Conservation (phyloP, 2,888 invertebrate genomes). For the Protonemura montana region DNA sequence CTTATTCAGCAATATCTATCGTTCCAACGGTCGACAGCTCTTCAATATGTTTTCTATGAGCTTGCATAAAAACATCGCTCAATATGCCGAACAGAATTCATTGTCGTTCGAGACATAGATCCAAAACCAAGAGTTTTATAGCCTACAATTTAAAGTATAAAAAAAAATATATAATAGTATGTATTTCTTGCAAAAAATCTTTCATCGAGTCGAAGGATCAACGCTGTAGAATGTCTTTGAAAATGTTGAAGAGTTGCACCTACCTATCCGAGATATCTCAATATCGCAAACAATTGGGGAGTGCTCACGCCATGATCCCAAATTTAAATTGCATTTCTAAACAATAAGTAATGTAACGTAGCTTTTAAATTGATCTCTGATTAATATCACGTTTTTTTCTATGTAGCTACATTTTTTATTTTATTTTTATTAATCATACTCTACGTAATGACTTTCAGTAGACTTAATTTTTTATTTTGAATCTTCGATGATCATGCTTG, state of each 20-base stretch:
- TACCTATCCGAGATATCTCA: neutral
- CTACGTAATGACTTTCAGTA: neutral
- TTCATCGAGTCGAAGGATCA: neutral
- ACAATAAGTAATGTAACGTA: neutral
- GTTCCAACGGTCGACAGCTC: constrained; percentile 13
- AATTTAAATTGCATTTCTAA: constrained; percentile 12
- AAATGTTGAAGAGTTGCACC: neutral
- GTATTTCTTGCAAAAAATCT: neutral
- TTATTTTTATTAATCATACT: constrained; percentile 4
- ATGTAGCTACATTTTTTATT: neutral
- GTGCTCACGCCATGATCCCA: neutral
- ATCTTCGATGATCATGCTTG: neutral
- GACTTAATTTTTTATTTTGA: constrained; percentile 12
- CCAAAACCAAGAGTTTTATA: neutral
- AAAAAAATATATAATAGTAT: neutral
- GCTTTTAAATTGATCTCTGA: constrained; percentile 1
- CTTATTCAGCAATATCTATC: constrained; percentile 37
- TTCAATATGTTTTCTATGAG: constrained; percentile 25
- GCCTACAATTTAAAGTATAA: neutral
- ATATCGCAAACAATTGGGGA: constrained; percentile 7
- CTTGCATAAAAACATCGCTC: constrained; percentile 27
- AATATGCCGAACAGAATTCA: neutral
- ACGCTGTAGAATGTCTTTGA: neutral
- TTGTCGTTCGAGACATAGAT: constrained; percentile 1
- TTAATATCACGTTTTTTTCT: neutral